phyloP scores from a whole-genome alignment of 2,797 vertebrate genomes.

The Sus cebifrons region DNA sequence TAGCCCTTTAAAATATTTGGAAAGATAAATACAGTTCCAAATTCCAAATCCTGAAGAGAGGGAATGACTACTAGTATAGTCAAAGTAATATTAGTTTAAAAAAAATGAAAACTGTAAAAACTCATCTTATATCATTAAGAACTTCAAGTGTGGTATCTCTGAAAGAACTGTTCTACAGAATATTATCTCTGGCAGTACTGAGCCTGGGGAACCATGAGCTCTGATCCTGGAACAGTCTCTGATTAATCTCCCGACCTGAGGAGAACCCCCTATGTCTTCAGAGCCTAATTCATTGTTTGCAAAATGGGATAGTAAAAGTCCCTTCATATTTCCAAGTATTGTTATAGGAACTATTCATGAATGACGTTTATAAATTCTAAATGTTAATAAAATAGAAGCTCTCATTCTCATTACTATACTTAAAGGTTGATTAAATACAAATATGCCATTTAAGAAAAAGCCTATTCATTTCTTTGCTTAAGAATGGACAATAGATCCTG shows the following conservation, averaged over 20 bases:
- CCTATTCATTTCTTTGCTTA: slow-evolving; percentile 51
- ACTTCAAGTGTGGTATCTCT: not conserved
- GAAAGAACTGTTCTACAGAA: not conserved
- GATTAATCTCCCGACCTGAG: not conserved
- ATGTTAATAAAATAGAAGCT: slow-evolving; percentile 19
- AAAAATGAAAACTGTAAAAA: not conserved
- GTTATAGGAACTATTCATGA: not conserved
- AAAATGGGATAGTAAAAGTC: not conserved
- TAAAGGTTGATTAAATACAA: not conserved
- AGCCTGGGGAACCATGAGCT: not conserved
- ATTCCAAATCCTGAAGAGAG: slow-evolving; percentile 23
- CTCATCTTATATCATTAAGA: not conserved
- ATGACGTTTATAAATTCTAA: slow-evolving; percentile 15
- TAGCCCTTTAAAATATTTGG: slow-evolving; percentile 16
- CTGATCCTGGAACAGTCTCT: not conserved
- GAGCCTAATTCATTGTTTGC: not conserved
- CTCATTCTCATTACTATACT: not conserved
- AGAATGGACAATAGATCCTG: slow-evolving; percentile 8
- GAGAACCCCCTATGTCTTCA: not conserved
- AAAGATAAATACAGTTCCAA: slow-evolving; percentile 32
- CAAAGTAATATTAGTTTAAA: not conserved
- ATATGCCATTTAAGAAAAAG: not conserved
- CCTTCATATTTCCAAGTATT: not conserved
- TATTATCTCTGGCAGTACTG: not conserved
- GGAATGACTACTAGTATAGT: not conserved